A percentile compares a stretch with the other conserved stretches of the same genome.
phyloP scores from a whole-genome alignment of 1,140 invertebrate species.

The Drosophila willistoni region DNA sequence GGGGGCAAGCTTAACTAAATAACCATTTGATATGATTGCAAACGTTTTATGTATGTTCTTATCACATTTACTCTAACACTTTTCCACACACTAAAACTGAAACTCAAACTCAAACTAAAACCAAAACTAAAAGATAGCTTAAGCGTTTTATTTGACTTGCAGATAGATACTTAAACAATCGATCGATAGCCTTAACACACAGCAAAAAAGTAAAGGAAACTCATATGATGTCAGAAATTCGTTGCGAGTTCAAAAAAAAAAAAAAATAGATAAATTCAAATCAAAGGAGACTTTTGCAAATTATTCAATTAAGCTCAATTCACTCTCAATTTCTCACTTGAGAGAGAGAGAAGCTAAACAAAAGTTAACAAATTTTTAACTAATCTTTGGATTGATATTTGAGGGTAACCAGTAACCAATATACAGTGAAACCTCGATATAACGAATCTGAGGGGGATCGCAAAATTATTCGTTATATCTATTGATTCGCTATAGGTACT shows the following conservation, averaged over 20 bases:
- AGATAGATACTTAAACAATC: not conserved
- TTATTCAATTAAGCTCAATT: too few species aligned
- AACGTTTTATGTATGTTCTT: slow-evolving; percentile 62
- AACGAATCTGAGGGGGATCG: too few species aligned
- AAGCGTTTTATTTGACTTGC: slow-evolving; percentile 4
- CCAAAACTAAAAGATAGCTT: slow-evolving; percentile 6
- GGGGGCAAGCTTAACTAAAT: slow-evolving; percentile 68
- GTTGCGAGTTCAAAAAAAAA: not conserved
- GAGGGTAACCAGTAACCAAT: too few species aligned
- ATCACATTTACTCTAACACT: slow-evolving; percentile 73
- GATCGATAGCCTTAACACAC: not conserved
- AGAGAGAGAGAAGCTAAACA: too few species aligned
- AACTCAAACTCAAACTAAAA: not conserved
- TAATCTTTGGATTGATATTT: too few species aligned
- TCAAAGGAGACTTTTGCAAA: too few species aligned
- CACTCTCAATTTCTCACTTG: too few species aligned
- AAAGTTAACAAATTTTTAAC: too few species aligned
- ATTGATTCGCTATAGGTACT: too few species aligned
- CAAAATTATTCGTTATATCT: too few species aligned
- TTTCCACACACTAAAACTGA: slow-evolving; percentile 27
- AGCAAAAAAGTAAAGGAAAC: not conserved
- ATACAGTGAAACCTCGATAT: too few species aligned
- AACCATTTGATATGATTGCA: slow-evolving; percentile 76
- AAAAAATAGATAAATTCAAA: too few species aligned
- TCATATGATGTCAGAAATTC: not conserved